A percentile compares a stretch with the other conserved stretches of the same genome.
These are phyloP conservation scores for Anoplolepis gracilipes DNA, from an alignment of 1,140 invertebrate species.

Conservation along the genomic window DNA sequence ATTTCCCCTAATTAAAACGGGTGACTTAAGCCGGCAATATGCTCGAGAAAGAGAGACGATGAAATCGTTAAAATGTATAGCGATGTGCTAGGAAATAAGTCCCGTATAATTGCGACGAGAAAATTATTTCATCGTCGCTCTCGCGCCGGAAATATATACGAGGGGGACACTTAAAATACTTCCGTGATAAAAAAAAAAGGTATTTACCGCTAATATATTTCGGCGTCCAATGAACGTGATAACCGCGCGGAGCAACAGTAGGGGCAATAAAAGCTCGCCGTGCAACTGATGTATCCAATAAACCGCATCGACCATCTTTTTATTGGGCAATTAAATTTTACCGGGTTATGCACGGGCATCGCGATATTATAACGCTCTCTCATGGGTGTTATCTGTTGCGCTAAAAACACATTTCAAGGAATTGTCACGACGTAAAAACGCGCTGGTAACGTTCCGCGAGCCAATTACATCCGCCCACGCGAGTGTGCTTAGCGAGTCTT, in stretches of 20 bases:
- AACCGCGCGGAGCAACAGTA: slow-evolving; percentile 50
- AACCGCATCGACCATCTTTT: slow-evolving; percentile 62
- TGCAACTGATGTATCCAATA: slow-evolving; percentile 63
- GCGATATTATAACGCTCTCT: slow-evolving; percentile 59
- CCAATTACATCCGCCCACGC: slow-evolving; percentile 66
- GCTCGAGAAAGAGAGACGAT: too few relatives aligned
- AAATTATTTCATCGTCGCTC: slow-evolving; percentile 40
- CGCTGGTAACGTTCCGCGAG: slow-evolving; percentile 53
- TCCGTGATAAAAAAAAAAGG: slow-evolving; percentile 71
- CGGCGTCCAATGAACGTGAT: slow-evolving; percentile 40
- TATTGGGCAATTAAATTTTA: slow-evolving; percentile 72
- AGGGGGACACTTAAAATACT: slow-evolving; percentile 68
- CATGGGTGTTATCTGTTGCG: slow-evolving; percentile 12
- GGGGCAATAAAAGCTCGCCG: slow-evolving; percentile 66
- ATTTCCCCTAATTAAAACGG: slow-evolving; percentile 39
- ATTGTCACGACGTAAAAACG: slow-evolving; percentile 64
- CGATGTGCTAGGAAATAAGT: slow-evolving; percentile 10
- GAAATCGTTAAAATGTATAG: background rate
- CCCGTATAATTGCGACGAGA: slow-evolving; percentile 5
- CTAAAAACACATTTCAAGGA: slow-evolving; percentile 46
- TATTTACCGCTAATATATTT: slow-evolving; percentile 75
- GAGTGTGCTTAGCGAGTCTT: slow-evolving; percentile 61
- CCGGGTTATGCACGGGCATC: slow-evolving; percentile 46
- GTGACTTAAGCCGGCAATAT: background rate
- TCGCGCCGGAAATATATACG: slow-evolving; percentile 30